A percentile compares a stretch with the other conserved stretches of the same genome.
Conservation (phyloP, 2,797 vertebrate species). For the Mallotus villosus region DNA sequence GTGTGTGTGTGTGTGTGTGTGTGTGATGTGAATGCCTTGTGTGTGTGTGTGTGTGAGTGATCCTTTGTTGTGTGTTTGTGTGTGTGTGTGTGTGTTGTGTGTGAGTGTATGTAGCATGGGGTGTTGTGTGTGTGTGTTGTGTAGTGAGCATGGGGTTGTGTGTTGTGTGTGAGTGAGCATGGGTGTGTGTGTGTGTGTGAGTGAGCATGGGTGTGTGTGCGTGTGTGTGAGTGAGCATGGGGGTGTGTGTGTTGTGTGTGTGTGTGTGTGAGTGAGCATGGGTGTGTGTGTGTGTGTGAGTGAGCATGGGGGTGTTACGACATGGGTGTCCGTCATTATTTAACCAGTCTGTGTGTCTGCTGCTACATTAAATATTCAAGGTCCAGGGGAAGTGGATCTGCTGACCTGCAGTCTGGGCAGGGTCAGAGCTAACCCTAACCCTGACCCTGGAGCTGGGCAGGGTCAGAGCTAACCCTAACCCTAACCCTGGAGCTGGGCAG, state of each 20-base stretch:
- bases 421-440: too few relatives aligned
- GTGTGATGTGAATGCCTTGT: slow-evolving; percentile 1
- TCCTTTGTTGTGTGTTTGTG: too few relatives aligned
- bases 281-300: slow-evolving; percentile 20
- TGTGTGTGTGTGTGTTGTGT: slow-evolving; percentile 28
- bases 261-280: slow-evolving; percentile 20
- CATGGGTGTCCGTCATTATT: slow-evolving; percentile 60
- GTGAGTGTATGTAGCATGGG: slow-evolving; percentile 15
- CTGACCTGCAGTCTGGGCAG: slow-evolving; percentile 72
- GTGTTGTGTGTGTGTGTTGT: slow-evolving; percentile 27
- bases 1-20: slow-evolving; percentile 20
- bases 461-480: too few relatives aligned
- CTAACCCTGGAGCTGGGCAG: too few relatives aligned
- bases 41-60: slow-evolving; percentile 25
- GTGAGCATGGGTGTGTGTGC: slow-evolving; percentile 23
- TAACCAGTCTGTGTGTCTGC: slow-evolving; percentile 63
- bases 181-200: slow-evolving; percentile 21
- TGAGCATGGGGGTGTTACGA: slow-evolving; percentile 46
- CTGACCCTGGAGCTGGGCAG: slow-evolving; percentile 47
- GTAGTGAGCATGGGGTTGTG: too few relatives aligned
- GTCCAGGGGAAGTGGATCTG: slow-evolving; percentile 84
- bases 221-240: slow-evolving; percentile 8
- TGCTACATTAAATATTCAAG: slow-evolving; percentile 79
- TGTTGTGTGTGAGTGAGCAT: neutral
- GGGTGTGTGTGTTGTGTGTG: slow-evolving; percentile 16